These are phyloP conservation scores for Lumbricus terrestris DNA, from an alignment of 2,888 invertebrate species.

Conservation along the genomic window DNA sequence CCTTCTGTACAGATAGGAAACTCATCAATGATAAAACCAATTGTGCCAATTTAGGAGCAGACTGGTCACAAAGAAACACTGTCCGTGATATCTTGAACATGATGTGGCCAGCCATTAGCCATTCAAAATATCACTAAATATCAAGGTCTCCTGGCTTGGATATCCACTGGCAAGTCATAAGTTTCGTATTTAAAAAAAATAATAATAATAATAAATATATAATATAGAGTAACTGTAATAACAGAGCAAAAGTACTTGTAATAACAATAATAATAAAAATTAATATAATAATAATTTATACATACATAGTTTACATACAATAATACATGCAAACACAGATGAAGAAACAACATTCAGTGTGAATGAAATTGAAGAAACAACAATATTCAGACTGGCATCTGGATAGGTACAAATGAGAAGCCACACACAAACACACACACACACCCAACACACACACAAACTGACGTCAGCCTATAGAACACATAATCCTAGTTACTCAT, in stretches of 20 bases:
- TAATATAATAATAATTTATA: background rate
- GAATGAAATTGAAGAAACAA: background rate
- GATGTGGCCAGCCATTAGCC: no score
- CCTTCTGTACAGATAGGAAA: background rate
- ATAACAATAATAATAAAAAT: conserved; percentile 14
- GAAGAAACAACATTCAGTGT: background rate
- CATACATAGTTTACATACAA: background rate
- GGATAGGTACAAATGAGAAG: no score
- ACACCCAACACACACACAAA: background rate
- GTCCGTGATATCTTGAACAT: background rate
- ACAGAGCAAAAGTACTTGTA: background rate
- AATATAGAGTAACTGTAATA: background rate
- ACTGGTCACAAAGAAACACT: background rate
- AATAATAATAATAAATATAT: background rate
- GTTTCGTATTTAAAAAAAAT: background rate
- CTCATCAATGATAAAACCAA: background rate
- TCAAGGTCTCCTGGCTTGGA: background rate
- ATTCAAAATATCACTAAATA: background rate
- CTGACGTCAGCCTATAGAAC: background rate
- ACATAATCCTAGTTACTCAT: background rate
- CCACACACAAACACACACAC: background rate
- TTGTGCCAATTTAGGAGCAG: background rate
- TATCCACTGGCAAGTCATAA: background rate
- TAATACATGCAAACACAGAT: background rate
- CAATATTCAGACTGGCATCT: background rate